Percentiles rank a stretch among this genome's conserved stretches.
Conservation (phyloP, 1,140 invertebrate genomes). For the Conus betulinus region DNA sequence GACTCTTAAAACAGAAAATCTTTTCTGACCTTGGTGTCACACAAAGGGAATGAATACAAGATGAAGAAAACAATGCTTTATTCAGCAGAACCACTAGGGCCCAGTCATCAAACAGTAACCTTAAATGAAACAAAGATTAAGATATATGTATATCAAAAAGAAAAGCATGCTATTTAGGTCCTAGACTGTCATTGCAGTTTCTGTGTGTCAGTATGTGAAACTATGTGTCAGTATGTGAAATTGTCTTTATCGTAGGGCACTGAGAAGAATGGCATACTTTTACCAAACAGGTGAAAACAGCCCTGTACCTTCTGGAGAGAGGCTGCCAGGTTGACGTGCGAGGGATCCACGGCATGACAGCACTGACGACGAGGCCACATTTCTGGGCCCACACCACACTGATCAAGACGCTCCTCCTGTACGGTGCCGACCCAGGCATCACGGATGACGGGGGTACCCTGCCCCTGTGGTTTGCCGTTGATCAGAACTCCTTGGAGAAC, state of each 20-base stretch:
- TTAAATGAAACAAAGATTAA: no score
- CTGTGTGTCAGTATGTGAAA: no score
- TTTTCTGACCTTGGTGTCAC: no score
- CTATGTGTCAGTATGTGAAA: not conserved
- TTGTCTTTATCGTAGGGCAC: not conserved
- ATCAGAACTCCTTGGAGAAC: slow-evolving; percentile 55
- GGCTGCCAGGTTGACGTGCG: slow-evolving; percentile 59
- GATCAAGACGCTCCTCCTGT: slow-evolving; percentile 60
- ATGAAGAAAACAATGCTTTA: no score
- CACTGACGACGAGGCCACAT: slow-evolving; percentile 64
- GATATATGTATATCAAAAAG: no score
- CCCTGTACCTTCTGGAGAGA: slow-evolving; percentile 55
- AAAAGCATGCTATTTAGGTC: no score
- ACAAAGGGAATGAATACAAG: no score
- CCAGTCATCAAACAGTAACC: no score
- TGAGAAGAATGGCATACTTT: no score
- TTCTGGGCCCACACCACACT: slow-evolving; percentile 58
- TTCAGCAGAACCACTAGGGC: no score
- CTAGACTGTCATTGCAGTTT: no score
- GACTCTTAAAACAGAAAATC: no score
- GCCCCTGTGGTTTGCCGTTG: slow-evolving; percentile 69
- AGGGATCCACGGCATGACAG: slow-evolving; percentile 67
- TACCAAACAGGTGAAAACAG: slow-evolving; percentile 48
- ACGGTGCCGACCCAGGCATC: slow-evolving; percentile 61
- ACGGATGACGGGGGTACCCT: slow-evolving; percentile 65